Evolutionary conservation across 2,797 vertebrate species (phyloP).

Genomic region (Poeciliopsis presidionis): DNA sequence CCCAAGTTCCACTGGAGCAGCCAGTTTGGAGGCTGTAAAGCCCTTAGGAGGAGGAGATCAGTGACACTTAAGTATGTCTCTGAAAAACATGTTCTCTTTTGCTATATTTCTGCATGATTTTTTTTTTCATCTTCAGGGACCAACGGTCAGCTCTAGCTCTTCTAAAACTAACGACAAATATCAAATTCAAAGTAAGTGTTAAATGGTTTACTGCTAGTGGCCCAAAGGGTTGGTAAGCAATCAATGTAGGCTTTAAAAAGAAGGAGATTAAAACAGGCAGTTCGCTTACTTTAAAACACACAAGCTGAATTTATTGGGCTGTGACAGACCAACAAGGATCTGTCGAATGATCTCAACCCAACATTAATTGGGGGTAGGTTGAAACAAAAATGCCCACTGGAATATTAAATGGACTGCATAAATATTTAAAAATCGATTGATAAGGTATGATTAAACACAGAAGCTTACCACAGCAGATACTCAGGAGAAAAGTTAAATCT

Average conservation of each 20-base stretch:
- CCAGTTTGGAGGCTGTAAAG: conserved; percentile 91
- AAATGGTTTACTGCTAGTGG: conserved; percentile 45
- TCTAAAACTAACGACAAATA: conserved; percentile 34
- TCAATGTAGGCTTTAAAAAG: conserved; percentile 23
- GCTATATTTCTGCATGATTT: neutral
- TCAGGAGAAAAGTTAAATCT: conserved; percentile 88
- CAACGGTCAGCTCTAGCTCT: conserved; percentile 14
- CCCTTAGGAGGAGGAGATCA: conserved; percentile 78
- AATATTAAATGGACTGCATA: neutral
- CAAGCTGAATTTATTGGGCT: neutral
- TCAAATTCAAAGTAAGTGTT: conserved; percentile 49
- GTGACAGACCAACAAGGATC: neutral
- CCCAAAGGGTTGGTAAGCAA: conserved; percentile 23
- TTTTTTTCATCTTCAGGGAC: conserved; percentile 21
- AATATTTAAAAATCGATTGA: conserved; percentile 3
- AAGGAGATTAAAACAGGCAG: conserved; percentile 4
- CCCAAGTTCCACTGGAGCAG: conserved; percentile 92
- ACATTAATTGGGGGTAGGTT: neutral
- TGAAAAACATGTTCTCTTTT: conserved; percentile 2
- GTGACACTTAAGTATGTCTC: conserved; percentile 19
- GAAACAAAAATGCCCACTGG: neutral
- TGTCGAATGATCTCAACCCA: neutral
- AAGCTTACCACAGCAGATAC: conserved; percentile 91
- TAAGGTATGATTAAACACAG: neutral
- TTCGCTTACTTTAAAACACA: neutral